These are phyloP conservation scores for Pangasius djambal DNA, from an alignment of 2,797 vertebrate genomes.

Conservation along the genomic window DNA sequence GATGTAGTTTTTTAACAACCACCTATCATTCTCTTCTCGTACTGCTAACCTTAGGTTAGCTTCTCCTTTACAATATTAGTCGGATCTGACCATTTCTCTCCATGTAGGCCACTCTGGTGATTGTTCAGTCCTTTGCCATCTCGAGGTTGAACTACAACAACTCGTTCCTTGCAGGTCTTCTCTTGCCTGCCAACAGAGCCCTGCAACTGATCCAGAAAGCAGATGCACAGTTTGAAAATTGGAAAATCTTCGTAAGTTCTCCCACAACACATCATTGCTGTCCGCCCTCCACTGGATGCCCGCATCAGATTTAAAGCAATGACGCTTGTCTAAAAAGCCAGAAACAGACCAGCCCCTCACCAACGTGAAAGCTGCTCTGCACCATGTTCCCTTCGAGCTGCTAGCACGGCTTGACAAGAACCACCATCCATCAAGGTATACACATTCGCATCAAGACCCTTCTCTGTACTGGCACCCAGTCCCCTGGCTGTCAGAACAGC, in stretches of 20 bases:
- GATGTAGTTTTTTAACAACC: background rate
- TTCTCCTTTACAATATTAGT: background rate
- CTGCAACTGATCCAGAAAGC: background rate
- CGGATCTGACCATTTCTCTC: background rate
- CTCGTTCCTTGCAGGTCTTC: background rate
- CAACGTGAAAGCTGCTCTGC: background rate
- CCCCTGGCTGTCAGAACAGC: background rate
- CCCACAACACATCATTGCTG: background rate
- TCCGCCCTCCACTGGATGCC: background rate
- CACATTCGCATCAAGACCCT: background rate
- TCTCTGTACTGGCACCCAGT: background rate
- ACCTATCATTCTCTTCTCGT: background rate
- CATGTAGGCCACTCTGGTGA: background rate
- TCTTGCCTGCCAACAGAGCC: background rate
- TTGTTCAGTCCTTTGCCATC: background rate
- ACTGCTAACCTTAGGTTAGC: background rate
- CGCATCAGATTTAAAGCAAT: background rate
- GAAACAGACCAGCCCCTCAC: background rate
- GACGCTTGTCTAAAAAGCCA: background rate
- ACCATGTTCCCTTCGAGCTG: background rate
- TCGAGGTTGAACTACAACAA: background rate
- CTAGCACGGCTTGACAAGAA: background rate
- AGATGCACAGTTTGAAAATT: background rate
- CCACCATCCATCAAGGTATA: background rate
- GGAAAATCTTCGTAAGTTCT: background rate